Conservation (phyloP, 2,797 vertebrate genomes). For the Poecilia picta region DNA sequence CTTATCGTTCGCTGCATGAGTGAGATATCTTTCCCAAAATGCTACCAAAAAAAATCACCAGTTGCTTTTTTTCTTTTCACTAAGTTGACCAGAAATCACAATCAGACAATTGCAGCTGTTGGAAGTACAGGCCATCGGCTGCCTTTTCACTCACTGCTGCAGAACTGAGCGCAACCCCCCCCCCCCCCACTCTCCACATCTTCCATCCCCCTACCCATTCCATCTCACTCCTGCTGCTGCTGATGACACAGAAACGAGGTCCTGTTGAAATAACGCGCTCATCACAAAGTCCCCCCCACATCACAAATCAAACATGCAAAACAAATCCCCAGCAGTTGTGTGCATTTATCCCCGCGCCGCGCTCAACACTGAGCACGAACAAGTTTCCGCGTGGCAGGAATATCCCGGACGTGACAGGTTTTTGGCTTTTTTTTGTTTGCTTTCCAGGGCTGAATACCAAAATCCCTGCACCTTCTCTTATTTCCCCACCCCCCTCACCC, state of each 20-base stretch:
- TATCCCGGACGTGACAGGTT: conserved; percentile 19
- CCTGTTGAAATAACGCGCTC: conserved; percentile 52
- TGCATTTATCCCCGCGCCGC: background rate
- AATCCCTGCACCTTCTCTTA: conserved; percentile 12
- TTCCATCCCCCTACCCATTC: conserved; percentile 9
- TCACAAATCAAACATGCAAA: conserved; percentile 58
- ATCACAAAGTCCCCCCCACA: conserved; percentile 51
- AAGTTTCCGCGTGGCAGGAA: conserved; percentile 6
- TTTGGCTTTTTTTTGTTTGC: background rate
- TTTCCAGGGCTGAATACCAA: background rate
- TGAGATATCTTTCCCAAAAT: conserved; percentile 46
- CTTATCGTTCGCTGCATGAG: conserved; percentile 25
- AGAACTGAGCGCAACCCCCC: conserved; percentile 14
- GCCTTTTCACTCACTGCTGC: conserved; percentile 38
- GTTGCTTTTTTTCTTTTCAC: conserved; percentile 7
- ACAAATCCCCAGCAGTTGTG: conserved; percentile 47
- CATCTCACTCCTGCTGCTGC: conserved; percentile 13
- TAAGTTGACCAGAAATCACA: conserved; percentile 18
- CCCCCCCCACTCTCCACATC: background rate
- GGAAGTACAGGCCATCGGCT: conserved; percentile 47
- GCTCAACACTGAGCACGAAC: conserved; percentile 1
- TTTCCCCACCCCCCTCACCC: background rate
- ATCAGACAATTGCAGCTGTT: conserved; percentile 44
- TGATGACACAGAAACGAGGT: conserved; percentile 57
- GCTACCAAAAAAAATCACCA: conserved; percentile 46